phyloP scores from a whole-genome alignment of 2,797 vertebrate genomes.

The Sebastes elongatus region DNA sequence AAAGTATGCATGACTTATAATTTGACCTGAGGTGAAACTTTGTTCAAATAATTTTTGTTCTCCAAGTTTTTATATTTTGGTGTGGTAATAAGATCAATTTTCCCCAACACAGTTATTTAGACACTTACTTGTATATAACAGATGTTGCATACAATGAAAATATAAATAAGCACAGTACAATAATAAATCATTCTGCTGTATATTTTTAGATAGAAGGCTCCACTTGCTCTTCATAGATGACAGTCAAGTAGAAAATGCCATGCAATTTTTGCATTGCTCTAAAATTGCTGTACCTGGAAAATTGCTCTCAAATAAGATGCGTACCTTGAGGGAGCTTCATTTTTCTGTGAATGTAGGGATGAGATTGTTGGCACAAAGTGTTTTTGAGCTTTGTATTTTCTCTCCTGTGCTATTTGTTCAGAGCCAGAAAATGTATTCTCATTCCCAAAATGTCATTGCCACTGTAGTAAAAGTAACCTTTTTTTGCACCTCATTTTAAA shows the following conservation, averaged over 20 bases:
- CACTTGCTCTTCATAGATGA: neutral
- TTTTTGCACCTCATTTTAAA: constrained; percentile 4
- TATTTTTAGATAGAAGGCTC: neutral
- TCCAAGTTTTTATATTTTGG: neutral
- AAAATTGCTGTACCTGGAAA: constrained; percentile 20
- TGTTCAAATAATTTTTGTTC: neutral
- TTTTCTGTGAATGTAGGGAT: neutral
- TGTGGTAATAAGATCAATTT: neutral
- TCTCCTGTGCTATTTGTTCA: neutral
- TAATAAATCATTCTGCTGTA: neutral
- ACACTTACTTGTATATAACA: neutral
- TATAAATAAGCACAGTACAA: neutral
- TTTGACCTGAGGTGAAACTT: neutral
- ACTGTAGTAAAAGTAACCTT: neutral
- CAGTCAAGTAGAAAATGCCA: constrained; percentile 1
- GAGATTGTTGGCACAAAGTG: neutral
- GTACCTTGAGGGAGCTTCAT: neutral
- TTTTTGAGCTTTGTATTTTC: constrained; percentile 20
- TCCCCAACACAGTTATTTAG: neutral
- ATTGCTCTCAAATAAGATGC: constrained; percentile 6
- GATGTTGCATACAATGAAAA: neutral
- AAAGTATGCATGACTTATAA: neutral
- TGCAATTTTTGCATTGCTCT: constrained; percentile 1
- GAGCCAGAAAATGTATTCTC: neutral
- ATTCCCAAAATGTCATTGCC: neutral